phyloP scores from a whole-genome alignment of 2,888 invertebrate species.

The Ophion ventricosus region DNA sequence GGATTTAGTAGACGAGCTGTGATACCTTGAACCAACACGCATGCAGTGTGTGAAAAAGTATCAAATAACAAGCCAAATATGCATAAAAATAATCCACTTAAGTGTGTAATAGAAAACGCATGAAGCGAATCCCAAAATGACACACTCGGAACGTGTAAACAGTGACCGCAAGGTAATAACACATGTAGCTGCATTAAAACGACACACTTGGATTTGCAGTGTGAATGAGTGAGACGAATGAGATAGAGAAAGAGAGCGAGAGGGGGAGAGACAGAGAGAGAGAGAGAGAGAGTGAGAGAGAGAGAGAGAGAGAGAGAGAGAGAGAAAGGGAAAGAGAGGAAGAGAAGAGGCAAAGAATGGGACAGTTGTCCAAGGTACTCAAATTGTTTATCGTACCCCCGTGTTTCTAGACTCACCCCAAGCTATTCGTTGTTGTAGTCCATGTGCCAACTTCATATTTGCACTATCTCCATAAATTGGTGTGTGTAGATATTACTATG shows the following conservation, averaged over 20 bases:
- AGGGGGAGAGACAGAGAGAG: conserved; percentile 15
- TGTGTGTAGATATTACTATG: not conserved
- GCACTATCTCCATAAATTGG: not conserved
- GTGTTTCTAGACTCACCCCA: conserved; percentile 36
- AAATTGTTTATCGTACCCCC: conserved; percentile 66
- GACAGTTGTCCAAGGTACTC: conserved; percentile 43
- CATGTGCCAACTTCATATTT: conserved; percentile 32
- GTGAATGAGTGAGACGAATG: not conserved
- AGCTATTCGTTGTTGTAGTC: conserved; percentile 17
- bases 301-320: conserved; percentile 1
- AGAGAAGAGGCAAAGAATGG: conserved; percentile 21
- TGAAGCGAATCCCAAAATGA: too few species aligned
- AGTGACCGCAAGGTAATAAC: too few species aligned
- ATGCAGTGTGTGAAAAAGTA: too few species aligned
- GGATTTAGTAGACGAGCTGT: too few species aligned
- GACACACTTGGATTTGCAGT: too few species aligned
- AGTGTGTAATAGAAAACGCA: too few species aligned
- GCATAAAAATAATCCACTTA: too few species aligned
- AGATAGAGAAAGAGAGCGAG: not conserved
- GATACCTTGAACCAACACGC: too few species aligned
- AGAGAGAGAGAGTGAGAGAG: not conserved
- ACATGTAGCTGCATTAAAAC: too few species aligned
- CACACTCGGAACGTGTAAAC: too few species aligned
- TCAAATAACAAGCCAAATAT: too few species aligned
- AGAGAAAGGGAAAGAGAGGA: conserved; percentile 1